phyloP scores from a whole-genome alignment of 2,797 vertebrate species.

The Clarias platycephalus region DNA sequence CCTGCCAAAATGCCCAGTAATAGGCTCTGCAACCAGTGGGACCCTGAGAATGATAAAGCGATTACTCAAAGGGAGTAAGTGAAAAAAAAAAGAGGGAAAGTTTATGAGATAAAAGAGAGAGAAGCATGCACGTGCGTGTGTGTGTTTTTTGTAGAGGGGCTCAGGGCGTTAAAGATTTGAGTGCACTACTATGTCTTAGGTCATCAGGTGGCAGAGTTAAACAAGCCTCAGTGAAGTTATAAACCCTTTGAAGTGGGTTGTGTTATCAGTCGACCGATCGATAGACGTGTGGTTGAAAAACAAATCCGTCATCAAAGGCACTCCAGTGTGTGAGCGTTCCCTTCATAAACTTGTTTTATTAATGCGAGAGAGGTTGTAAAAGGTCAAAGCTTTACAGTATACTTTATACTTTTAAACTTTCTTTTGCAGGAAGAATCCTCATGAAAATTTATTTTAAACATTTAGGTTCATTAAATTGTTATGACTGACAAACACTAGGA shows the following conservation, averaged over 20 bases:
- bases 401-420: background rate
- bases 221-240: slow-evolving; percentile 63
- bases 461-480: background rate
- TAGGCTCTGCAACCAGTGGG: background rate
- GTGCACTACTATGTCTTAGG: slow-evolving; percentile 68
- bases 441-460: background rate
- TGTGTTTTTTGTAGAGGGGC: slow-evolving; percentile 2
- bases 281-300: slow-evolving; percentile 71
- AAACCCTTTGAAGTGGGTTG: slow-evolving; percentile 73
- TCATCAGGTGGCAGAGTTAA: slow-evolving; percentile 69
- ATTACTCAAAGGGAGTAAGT: slow-evolving; percentile 1
- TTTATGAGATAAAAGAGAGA: slow-evolving; percentile 18
- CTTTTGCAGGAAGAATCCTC: background rate
- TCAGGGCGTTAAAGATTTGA: slow-evolving; percentile 37
- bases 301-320: slow-evolving; percentile 72
- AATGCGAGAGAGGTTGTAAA: slow-evolving; percentile 70
- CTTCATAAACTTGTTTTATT: slow-evolving; percentile 74
- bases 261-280: slow-evolving; percentile 71
- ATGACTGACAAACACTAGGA: background rate
- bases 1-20: background rate
- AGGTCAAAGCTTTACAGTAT: slow-evolving; percentile 56
- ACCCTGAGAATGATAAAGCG: background rate
- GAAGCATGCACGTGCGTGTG: slow-evolving; percentile 1
- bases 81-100: background rate
- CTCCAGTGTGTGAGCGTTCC: slow-evolving; percentile 55